These are phyloP conservation scores for Hyles lineata DNA, from an alignment of 2,888 invertebrate species.

Conservation along the genomic window DNA sequence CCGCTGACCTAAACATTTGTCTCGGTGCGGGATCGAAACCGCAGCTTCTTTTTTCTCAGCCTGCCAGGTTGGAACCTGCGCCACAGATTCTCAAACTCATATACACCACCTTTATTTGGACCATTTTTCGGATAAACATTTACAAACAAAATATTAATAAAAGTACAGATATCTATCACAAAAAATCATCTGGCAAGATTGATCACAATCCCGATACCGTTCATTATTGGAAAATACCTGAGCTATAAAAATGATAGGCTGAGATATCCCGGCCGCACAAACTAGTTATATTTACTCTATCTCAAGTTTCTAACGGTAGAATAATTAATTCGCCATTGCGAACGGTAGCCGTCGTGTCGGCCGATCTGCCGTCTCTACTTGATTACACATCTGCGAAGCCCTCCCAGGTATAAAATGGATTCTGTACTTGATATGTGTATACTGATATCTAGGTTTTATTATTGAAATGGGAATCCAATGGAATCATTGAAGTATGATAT, in stretches of 20 bases:
- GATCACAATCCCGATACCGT: slow-evolving; percentile 8
- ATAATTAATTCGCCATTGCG: slow-evolving; percentile 57
- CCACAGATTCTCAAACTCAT: too few species aligned
- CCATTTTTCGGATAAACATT: too few species aligned
- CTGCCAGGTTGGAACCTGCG: too few species aligned
- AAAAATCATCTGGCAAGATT: not conserved
- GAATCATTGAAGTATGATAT: not conserved
- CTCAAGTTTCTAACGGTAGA: slow-evolving; percentile 51
- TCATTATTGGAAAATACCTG: slow-evolving; percentile 14
- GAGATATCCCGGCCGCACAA: slow-evolving; percentile 29
- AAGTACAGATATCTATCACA: not conserved
- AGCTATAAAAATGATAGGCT: slow-evolving; percentile 14
- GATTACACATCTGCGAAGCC: slow-evolving; percentile 6
- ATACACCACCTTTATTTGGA: too few species aligned
- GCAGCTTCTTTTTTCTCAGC: too few species aligned
- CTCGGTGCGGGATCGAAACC: too few species aligned
- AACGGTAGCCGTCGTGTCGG: slow-evolving; percentile 61
- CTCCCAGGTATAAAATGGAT: slow-evolving; percentile 16
- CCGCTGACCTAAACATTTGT: too few species aligned
- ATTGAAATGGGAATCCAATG: not conserved
- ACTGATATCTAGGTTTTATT: not conserved
- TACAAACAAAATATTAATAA: too few species aligned
- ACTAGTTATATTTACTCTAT: slow-evolving; percentile 55
- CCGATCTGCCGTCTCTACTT: slow-evolving; percentile 32
- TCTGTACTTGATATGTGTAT: not conserved